Evolutionary conservation across 2,113 vertebrate species (phyloP), one percentile per base, ranked within the genome.

Genomic region (Elgaria multicarinata): DNA sequence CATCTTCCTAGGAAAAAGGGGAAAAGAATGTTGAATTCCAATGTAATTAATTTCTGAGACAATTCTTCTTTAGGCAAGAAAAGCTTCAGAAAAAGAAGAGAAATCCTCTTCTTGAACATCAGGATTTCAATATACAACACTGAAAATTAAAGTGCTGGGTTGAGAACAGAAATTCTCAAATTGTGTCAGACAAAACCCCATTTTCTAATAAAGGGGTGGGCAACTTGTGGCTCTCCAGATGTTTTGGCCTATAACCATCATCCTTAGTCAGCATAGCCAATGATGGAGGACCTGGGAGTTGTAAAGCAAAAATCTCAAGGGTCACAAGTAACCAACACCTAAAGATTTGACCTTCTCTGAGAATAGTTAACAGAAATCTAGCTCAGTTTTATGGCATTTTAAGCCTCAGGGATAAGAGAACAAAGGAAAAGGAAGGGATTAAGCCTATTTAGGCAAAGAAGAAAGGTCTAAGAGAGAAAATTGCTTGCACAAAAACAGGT

Each of bases 1-100:
- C 98, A 94, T 99, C 99, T 42, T 99, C 98, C 99, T 99, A 93
- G 79, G 89, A 89, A 72, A 92, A 77, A 75, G 44, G n/a, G 90
- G 62, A 89, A 42, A 12, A 89, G 16, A 5, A 77, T 77, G 53
- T 85, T 86, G 8, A 85, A 66, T 42, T 22, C 0, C 80, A 50
- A 91, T 74, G 7, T 24, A 89, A 67, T 79, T 6, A 74, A 9
- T 7, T 3, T 14, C 72, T 92, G 93, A 7, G 80, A 93, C 82
- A 78, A 22, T 62, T 62, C 18, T 74, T 0, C 24, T 72, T 67
- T 6, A 55, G 14, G 33, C 46, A 74, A 84, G 2, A 42, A 86
- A 92, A 87, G 0, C 13, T 24, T 71, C 64, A 88, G 44, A 4
- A 20, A 46, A 67, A 4, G 0, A 85, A 3, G 1, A 42, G 7